Evolutionary conservation across 2,888 invertebrate genomes (phyloP), one percentile per base, ranked within the genome.

Genomic region (Leptopilina drosophilae): DNA sequence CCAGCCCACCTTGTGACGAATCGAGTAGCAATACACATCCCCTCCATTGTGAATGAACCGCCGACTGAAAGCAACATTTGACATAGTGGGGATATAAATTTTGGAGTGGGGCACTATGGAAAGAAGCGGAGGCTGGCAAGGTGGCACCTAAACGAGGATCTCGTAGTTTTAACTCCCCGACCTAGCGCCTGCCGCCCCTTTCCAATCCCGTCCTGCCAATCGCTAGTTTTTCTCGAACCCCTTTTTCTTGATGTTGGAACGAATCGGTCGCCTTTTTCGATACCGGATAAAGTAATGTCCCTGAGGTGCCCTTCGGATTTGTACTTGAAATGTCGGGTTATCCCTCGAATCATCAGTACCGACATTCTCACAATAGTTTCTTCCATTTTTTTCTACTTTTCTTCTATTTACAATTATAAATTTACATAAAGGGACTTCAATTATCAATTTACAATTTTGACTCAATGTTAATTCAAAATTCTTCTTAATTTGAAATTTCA

Each of bases 51-150:
- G 84, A 88, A 90, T 87, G 87, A 88, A 87, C 88, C 86, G 84
- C 86, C 87, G 87, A 85, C 86, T 84, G 84, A 84, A 87, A 85
- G 86, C 82, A 80, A 80, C 85, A 80, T 73, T 80, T 83, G 82
- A 67, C 46, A 83, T 81, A 83, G 86, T 83, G 89, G 86, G 85
- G 83, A 78, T 85, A 49, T 76, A 65, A 15, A 67, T 64, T 64
- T 77, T 75, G 69, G 75, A 78, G 85, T 81, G 83, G 83, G 78
- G 84, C 11, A 67, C 81, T 80, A 81, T 83, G 82, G 87, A 88
- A 90, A 89, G 89, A 90, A 89, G 85, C 90, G 90, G 91, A 91
- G 91, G 90, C 91, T 91, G 90, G 89, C 90, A 88, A 89, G 91
- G 90, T 90, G 89, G 89, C 89, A 90, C 88, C 91, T 87, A 84